Base-by-base conservation (phyloP, 2,888 invertebrate genomes). In the Petrolisthes manimaculis region DNA sequence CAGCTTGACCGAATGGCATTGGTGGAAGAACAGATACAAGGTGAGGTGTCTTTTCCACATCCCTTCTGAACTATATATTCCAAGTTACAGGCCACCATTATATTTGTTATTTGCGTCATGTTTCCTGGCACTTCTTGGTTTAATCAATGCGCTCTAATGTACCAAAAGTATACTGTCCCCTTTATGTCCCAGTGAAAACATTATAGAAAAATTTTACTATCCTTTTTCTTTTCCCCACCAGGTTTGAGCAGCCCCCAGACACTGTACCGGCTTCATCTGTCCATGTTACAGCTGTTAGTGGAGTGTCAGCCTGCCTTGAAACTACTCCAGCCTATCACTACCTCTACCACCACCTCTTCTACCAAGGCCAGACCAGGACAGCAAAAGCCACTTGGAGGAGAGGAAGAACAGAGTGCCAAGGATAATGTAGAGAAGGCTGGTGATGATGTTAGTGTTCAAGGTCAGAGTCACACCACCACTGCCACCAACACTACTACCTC, bases 1-100 rank as follows among this genome's bases (percentile, higher is more conserved):
- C 89, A 89, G 53, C 77, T 89, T 37, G 89, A 89, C 61, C 85
- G 80, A 5, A 78, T 83, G 53, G 89, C 83, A 18, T 83, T 89
- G 24, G 37, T 37, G 37, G 37, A 37, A 37, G 37, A 37, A 37
- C 78, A 78, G 14, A 53, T 78, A 55, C 78, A 78, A 78, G 78
- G 78, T 78, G 24, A 5, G 79, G 21, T 21, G 5, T 55, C 0
- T 14, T 8, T 2, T 2, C 18, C 8, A 53, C 12, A 53, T 37
- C 18, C 4, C 24, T n/a, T 37, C 37, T 37, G 37, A 37, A 37
- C 37, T 37, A 37, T 2, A 37, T 37, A 37, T 37, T 37, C 37
- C 37, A 37, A 37, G 37, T 37, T 37, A 37, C 37, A 37, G 37
- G 37, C 37, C 37, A 37, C 37, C 37, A 37, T 37, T 37, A 37